Evolutionary conservation across 2,888 invertebrate genomes (phyloP), one percentile per base, ranked within the genome.

Genomic region (Tenthredo mesomela): DNA sequence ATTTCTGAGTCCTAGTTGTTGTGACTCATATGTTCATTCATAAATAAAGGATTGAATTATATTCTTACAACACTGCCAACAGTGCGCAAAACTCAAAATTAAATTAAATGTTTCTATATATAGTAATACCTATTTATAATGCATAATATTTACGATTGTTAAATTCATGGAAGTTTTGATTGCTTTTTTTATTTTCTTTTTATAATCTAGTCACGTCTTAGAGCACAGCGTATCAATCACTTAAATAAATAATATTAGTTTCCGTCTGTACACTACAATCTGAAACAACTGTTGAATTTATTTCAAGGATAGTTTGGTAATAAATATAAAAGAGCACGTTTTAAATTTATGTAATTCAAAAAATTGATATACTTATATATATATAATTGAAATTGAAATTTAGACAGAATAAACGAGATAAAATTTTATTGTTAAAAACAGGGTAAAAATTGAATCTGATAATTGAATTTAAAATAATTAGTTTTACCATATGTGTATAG

Each of bases 201-300:
- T 90, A 92, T 92, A 90, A 92, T 92, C 92, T 92, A 92, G 92
- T 92, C 92, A 92, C 87, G 89, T 92, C n/a, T n/a, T n/a, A 92
- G 90, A 91, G 89, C 85, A 89, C 89, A 89, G 88, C 90, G 89
- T 91, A 90, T 91, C 91, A 89, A 89, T 91, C 87, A 89, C 87
- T 88, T 86, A 87, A 87, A 90, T 90, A 90, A 89, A 89, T 77
- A 90, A 33, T 89, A 33, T 89, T 90, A 90, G 90, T 91, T 90
- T 90, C 88, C 88, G 90, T 90, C 89, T 88, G 87, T 90, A 89
- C 29, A 33, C 58, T 37, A 25, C 2, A 40, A 50, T 54, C 25
- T 61, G 61, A 37, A 21, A 21, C 37, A 21, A 21, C 15, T 61
- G 80, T 80, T 80, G 7, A 40, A 40, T 61, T 80, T 58, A 40